These are phyloP conservation scores for Bruchidius siliquastri DNA, from an alignment of 2,888 invertebrate species.

Conservation along the genomic window DNA sequence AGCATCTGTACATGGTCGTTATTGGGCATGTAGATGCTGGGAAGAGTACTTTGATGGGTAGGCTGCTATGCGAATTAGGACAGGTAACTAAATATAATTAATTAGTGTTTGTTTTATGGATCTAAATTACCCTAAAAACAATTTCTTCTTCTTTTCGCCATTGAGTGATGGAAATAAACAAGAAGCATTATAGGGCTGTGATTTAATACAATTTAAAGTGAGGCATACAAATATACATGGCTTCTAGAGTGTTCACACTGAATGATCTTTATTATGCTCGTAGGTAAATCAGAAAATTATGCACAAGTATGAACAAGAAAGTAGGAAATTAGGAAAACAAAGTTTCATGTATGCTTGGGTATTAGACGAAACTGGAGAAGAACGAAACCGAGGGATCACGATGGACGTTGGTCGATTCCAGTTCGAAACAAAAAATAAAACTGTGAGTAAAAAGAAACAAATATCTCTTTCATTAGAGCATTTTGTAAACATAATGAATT, in stretches of 20 bases:
- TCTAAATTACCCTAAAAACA: no score
- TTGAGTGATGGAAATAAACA: no score
- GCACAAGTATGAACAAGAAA: constrained; percentile 97
- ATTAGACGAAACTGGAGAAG: constrained; percentile 96
- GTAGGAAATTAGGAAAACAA: constrained; percentile 94
- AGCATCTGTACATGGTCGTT: constrained; percentile 85
- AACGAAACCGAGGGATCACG: constrained; percentile 92
- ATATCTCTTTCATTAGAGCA: no score
- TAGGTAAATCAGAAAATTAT: constrained; percentile 74
- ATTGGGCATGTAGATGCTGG: constrained; percentile 98
- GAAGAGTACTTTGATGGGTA: constrained; percentile 96
- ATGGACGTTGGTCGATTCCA: constrained; percentile 96
- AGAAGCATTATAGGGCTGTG: no score
- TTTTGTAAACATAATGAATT: neutral
- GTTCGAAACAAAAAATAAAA: constrained; percentile 83
- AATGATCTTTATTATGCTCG: constrained; percentile 9
- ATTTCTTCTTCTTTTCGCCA: no score
- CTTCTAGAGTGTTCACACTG: no score
- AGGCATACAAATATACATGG: no score
- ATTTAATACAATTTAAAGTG: no score
- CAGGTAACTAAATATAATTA: constrained; percentile 50
- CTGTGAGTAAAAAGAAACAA: constrained; percentile 19
- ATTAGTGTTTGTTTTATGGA: neutral
- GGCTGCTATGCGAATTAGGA: constrained; percentile 80
- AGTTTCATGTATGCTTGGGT: constrained; percentile 99